Evolutionary conservation across 2,113 vertebrate species (phyloP).

Genomic region (Scolopax mira): DNA sequence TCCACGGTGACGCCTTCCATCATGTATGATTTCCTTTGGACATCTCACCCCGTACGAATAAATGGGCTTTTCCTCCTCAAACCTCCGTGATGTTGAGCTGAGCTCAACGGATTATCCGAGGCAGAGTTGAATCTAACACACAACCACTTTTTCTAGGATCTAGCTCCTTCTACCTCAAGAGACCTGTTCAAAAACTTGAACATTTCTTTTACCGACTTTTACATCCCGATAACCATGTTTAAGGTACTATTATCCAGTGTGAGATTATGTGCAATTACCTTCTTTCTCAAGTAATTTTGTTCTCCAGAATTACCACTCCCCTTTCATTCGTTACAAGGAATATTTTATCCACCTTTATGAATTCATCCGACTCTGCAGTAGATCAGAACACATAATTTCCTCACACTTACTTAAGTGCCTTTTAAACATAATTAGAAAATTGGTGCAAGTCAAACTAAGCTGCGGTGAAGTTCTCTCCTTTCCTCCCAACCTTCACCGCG

Average conservation of each 20-base stretch:
- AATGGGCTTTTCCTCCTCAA: neutral
- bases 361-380: neutral
- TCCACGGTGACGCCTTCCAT: neutral
- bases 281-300: slow-evolving; percentile 2
- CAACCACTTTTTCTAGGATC: neutral
- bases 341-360: slow-evolving; percentile 2
- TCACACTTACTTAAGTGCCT: neutral
- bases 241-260: neutral
- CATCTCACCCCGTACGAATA: neutral
- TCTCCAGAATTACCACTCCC: slow-evolving; percentile 27
- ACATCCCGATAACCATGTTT: neutral
- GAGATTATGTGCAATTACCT: slow-evolving; percentile 15
- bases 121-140: neutral
- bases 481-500: neutral
- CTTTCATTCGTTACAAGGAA: slow-evolving; percentile 13
- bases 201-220: neutral
- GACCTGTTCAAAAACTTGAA: neutral
- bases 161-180: neutral
- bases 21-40: rapidly evolving
- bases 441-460: neutral
- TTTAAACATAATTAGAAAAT: slow-evolving; percentile 15
- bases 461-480: neutral
- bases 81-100: neutral
- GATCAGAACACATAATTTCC: slow-evolving; percentile 23
- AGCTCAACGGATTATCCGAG: too few relatives aligned